These are phyloP conservation scores for Pandemis heparana DNA, from an alignment of 2,888 invertebrate genomes.

Conservation along the genomic window DNA sequence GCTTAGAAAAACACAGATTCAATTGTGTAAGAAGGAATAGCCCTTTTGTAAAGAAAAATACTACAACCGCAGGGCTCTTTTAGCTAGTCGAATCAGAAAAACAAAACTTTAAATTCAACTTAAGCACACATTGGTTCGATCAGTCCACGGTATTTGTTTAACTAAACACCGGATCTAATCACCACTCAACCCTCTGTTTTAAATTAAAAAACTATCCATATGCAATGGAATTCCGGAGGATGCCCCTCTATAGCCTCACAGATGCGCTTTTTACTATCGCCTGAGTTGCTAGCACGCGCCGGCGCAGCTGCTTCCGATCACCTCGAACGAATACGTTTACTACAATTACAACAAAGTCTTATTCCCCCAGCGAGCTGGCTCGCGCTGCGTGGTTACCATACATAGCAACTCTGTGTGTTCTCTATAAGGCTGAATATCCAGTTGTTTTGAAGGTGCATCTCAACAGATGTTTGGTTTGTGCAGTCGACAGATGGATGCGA, in stretches of 20 bases:
- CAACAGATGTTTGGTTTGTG: constrained; percentile 32
- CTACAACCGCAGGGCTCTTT: neutral
- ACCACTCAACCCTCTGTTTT: neutral
- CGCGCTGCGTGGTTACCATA: neutral
- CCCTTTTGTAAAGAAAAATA: neutral
- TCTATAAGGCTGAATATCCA: constrained; percentile 6
- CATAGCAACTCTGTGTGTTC: neutral
- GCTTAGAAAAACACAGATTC: neutral
- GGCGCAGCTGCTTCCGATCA: neutral
- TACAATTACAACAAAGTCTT: neutral
- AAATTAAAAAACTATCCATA: constrained; percentile 15
- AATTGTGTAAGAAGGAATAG: neutral
- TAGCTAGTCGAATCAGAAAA: neutral
- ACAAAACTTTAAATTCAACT: neutral
- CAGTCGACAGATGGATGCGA: constrained; percentile 23
- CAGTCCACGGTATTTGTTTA: neutral
- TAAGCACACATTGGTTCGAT: neutral
- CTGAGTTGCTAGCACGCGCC: constrained; percentile 5
- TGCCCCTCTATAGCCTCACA: constrained; percentile 4
- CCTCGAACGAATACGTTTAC: neutral
- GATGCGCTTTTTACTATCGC: constrained; percentile 17
- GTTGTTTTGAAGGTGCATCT: neutral
- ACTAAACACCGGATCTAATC: constrained; percentile 1
- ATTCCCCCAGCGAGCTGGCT: neutral
- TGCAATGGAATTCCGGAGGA: constrained; percentile 18